Base-by-base conservation (phyloP, 2,888 invertebrate genomes). In the Cheilosia impressa region DNA sequence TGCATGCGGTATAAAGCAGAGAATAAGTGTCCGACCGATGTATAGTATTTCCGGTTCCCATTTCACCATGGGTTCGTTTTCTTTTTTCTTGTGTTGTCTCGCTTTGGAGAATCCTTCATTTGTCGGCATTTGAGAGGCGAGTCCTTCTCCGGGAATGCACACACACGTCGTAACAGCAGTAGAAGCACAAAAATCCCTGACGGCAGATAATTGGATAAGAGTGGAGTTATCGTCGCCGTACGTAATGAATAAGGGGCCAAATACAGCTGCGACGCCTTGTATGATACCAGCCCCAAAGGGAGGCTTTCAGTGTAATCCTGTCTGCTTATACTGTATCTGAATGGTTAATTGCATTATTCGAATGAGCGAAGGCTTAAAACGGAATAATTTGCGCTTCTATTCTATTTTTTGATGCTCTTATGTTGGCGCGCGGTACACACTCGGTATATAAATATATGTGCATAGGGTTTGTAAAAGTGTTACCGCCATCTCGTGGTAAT, bases 271-370 rank as follows among this genome's bases (percentile, higher is more conserved):
- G 24, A 22, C 43, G 38, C 63, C 60, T 66, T 71, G 27, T 38
- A 38, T n/a, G n/a, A 45, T 45, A 5, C 52, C 60, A 52, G 43
- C 41, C 17, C 31, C 19, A 58, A 31, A 38, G 34, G 62, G 24
- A 81, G 77, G 81, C 71, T 72, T 81, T 72, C 75, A 63, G 71
- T 77, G 66, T 85, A 85, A 85, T 85, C 81, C 81, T 71, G 82
- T 66, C 65, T 77, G 81, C 81, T 85, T 66, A 85, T 81, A 77
- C 72, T 66, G 76, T 76, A 77, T 81, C 82, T 82, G 73, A 77
- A 87, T 87, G 87, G 87, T 82, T 87, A 87, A 87, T 87, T 87
- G 87, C 87, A 87, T 87, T 87, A 87, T 82, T 82, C 87, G 87
- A 87, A 87, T 87, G 87, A 87, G 87, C 82, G 77, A 87, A 87